Percentiles rank a stretch among this genome's conserved stretches.
phyloP scores from a whole-genome alignment of 2,113 vertebrate genomes.

The Labrus mixtus region DNA sequence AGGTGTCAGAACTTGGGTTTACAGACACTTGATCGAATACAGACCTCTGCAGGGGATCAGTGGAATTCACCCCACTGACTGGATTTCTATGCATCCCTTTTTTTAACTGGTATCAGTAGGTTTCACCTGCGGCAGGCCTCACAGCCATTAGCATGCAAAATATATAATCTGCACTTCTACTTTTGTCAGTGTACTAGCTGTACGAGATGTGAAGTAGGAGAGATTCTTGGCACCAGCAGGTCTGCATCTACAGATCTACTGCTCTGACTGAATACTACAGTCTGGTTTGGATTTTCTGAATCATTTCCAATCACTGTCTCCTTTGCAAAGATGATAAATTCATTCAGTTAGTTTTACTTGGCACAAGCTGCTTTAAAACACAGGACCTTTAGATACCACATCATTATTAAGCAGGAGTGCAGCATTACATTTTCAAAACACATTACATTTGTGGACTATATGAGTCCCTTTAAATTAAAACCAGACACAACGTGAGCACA shows the following conservation, averaged over 20 bases:
- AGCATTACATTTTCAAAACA: conserved; percentile 59
- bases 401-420: conserved; percentile 32
- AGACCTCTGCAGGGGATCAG: conserved; percentile 31
- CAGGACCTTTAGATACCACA: conserved; percentile 40
- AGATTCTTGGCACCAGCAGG: conserved; percentile 60
- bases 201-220: conserved; percentile 51
- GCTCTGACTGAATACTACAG: conserved; percentile 26
- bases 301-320: conserved; percentile 67
- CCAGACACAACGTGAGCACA: conserved; percentile 40
- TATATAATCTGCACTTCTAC: conserved; percentile 51
- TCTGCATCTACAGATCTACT: conserved; percentile 40
- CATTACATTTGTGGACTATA: conserved; percentile 38
- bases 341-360: conserved; percentile 56
- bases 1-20: conserved; percentile 37
- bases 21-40: conserved; percentile 39
- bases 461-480: conserved; percentile 56
- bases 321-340: conserved; percentile 51
- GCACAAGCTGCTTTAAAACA: conserved; percentile 32
- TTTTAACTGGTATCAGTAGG: conserved; percentile 30
- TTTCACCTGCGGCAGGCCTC: conserved; percentile 59
- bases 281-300: conserved; percentile 72
- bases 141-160: conserved; percentile 40
- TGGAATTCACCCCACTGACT: conserved; percentile 24
- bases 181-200: conserved; percentile 38
- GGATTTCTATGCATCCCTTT: conserved; percentile 30